Base-by-base conservation (phyloP, 2,888 invertebrate species). In the Dichetophora obliterata region DNA sequence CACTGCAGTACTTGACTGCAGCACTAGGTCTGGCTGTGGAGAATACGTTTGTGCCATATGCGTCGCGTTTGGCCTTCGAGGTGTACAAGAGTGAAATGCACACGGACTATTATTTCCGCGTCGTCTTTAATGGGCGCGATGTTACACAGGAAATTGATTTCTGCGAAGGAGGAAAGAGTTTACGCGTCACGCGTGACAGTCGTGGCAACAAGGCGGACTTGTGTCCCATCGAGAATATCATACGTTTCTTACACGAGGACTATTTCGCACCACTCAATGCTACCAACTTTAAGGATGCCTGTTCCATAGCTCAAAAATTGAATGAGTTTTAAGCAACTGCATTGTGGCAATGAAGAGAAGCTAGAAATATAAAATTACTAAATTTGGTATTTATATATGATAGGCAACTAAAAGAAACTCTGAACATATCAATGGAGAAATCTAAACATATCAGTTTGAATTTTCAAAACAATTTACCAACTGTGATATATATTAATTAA, bases 251-350 rank as follows among this genome's bases (percentile, higher is more conserved):
- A 79, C 95, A 96, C 83, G 95, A 95, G 82, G 95, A 96, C 89
- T 96, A 96, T 87, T 96, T 97, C 85, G 90, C 92, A 16, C 91
- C 92, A 73, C 93, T 97, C 83, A 96, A 96, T 87, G 94, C 94
- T n/a, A 95, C 94, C 16, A 96, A 96, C 89, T 96, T 94, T 86
- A 96, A 96, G 88, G 96, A 96, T 84, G 96, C 95, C 0, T 96
- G 96, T 80, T 90, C 91, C 0, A 87, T 90, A 31, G 78, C 82
- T 63, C 90, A 90, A 54, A 85, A 83, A 68, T 79, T 85, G 11
- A 87, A 86, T 75, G 89, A 89, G 78, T 88, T 88, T 82, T 89
- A 85, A 81, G 16, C 14, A 11, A 70, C 5, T 11, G 8, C 16
- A 6, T 9, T 11, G 48, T 22, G 5, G 22, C 8, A 14, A n/a